These are phyloP conservation scores for Hydrotaea cyrtoneurina DNA, from an alignment of 2,888 invertebrate species.

Conservation along the genomic window DNA sequence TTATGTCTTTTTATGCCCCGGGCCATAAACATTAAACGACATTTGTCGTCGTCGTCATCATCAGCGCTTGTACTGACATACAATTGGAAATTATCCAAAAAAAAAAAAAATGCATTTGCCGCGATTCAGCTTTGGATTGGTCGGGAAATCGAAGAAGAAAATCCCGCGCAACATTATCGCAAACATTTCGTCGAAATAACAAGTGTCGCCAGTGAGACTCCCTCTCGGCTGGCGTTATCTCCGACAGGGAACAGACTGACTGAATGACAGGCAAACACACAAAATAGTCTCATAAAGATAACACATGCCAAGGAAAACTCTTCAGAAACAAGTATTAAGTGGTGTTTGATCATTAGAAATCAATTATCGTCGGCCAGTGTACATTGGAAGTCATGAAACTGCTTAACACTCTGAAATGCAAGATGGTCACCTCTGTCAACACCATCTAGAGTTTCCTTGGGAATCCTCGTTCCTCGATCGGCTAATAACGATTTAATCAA, in stretches of 20 bases:
- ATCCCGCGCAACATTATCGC: background rate
- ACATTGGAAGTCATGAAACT: background rate
- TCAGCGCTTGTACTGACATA: conserved; percentile 46
- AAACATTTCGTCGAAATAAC: background rate
- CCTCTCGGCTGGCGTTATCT: conserved; percentile 3
- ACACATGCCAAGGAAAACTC: conserved; percentile 37
- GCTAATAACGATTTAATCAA: conserved; percentile 23
- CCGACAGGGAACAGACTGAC: background rate
- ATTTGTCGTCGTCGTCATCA: conserved; percentile 8
- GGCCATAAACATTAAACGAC: conserved; percentile 39
- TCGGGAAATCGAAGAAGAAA: background rate
- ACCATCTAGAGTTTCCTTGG: too few relatives aligned
- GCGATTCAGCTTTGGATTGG: background rate
- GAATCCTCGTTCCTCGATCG: background rate
- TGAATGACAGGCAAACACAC: conserved; percentile 10
- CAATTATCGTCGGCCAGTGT: conserved; percentile 26
- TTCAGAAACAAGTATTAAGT: conserved; percentile 23
- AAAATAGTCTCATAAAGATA: conserved; percentile 48
- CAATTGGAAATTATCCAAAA: conserved; percentile 61
- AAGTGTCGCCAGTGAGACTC: background rate
- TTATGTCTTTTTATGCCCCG: conserved; percentile 6
- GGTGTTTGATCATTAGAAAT: conserved; percentile 48
- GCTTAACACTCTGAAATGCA: background rate
- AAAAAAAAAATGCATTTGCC: conserved; percentile 31
- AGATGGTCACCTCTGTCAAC: background rate